phyloP scores from a whole-genome alignment of 2,888 invertebrate species.

The Troilus luridus region DNA sequence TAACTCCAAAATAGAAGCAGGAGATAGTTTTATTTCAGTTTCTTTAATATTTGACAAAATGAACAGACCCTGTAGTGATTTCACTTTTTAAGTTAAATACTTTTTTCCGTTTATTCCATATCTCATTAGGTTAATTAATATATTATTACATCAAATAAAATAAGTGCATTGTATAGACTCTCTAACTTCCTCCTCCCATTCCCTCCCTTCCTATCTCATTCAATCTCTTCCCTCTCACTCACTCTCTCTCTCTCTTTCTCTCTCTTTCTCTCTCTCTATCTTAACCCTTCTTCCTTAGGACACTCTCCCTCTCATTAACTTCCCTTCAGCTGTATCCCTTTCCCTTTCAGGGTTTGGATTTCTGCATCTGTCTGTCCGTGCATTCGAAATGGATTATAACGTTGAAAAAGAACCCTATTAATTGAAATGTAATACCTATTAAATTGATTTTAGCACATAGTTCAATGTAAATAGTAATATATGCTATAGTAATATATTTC shows the following conservation, averaged over 20 bases:
- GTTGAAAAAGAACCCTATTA: not conserved
- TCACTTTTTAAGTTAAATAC: too few species aligned
- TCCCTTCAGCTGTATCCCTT: slow-evolving; percentile 41
- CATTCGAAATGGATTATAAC: not conserved
- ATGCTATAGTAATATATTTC: too few species aligned
- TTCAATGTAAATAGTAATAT: too few species aligned
- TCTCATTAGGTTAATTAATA: too few species aligned
- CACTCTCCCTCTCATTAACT: slow-evolving; percentile 54
- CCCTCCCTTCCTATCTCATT: not conserved
- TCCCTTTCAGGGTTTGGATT: not conserved
- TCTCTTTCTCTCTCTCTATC: slow-evolving; percentile 56
- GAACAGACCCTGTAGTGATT: too few species aligned
- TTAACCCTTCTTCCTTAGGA: slow-evolving; percentile 42
- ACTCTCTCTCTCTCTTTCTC: not conserved
- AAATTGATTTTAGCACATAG: not conserved
- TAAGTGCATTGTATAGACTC: too few species aligned
- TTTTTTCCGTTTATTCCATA: too few species aligned
- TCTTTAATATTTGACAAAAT: too few species aligned
- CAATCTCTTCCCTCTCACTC: not conserved
- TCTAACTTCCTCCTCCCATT: not conserved
- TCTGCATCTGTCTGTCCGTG: not conserved
- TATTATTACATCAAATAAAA: too few species aligned
- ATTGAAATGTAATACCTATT: not conserved
- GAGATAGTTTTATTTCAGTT: too few species aligned
- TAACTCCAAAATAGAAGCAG: too few species aligned